Evolutionary conservation across 2,797 vertebrate species (phyloP).

Genomic region (Strix occidentalis): DNA sequence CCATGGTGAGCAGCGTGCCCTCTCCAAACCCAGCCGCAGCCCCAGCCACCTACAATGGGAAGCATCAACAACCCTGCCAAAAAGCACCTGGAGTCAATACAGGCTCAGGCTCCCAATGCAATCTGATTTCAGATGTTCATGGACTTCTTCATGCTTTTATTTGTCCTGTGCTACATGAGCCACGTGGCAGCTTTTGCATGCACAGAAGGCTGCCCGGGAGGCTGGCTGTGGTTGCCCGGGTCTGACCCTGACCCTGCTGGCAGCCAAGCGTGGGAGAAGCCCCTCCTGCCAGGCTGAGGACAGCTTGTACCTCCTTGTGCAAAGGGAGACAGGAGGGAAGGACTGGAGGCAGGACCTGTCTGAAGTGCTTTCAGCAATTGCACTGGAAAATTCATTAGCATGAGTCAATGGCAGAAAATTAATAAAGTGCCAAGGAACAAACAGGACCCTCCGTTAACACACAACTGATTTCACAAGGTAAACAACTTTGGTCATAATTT

Average conservation of each 20-base stretch:
- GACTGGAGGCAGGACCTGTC: background rate
- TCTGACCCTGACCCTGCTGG: background rate
- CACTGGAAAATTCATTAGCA: background rate
- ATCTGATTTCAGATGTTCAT: accelerated
- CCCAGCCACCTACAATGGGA: background rate
- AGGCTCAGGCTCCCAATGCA: background rate
- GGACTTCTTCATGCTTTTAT: background rate
- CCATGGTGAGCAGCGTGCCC: background rate
- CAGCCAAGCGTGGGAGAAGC: background rate
- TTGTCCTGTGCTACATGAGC: background rate
- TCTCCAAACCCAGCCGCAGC: background rate
- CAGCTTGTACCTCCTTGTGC: background rate
- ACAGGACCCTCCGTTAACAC: background rate
- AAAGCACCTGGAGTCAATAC: accelerated
- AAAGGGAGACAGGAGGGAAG: background rate
- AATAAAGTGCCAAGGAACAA: background rate
- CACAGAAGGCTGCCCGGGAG: accelerated
- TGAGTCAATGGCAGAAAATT: background rate
- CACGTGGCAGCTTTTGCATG: background rate
- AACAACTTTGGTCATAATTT: background rate
- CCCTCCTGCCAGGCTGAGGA: background rate
- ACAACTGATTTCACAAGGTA: background rate
- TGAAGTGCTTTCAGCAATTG: background rate
- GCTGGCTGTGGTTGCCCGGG: background rate
- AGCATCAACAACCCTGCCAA: background rate